phyloP scores from a whole-genome alignment of 2,888 invertebrate species.

The Brachynemurus nebulosus region DNA sequence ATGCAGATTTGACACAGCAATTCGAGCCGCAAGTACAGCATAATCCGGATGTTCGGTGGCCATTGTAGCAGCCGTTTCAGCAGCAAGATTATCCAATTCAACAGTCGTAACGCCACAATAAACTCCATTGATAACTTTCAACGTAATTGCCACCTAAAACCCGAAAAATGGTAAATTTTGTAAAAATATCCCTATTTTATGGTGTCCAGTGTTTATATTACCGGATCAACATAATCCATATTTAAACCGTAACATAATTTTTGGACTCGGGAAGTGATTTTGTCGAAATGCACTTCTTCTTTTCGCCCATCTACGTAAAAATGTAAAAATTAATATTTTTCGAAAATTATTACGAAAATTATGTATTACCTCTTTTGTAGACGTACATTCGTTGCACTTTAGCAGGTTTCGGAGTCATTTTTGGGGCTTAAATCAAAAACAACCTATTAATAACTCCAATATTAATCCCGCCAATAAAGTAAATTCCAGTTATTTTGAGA shows the following conservation, averaged over 20 bases:
- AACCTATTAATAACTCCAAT: too few relatives aligned
- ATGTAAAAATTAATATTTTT: neutral
- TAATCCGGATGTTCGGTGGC: constrained; percentile 97
- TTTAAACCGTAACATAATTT: constrained; percentile 93
- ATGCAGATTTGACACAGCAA: constrained; percentile 94
- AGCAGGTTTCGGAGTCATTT: neutral
- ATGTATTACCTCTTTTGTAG: constrained; percentile 31
- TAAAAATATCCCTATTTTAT: neutral
- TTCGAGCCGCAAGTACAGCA: constrained; percentile 74
- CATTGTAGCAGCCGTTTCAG: constrained; percentile 97
- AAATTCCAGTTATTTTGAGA: too few relatives aligned
- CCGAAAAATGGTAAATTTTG: constrained; percentile 6
- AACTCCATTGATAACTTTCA: constrained; percentile 87
- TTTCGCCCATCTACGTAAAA: constrained; percentile 60
- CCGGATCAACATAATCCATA: constrained; percentile 93
- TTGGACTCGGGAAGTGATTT: constrained; percentile 91
- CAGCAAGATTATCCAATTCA: constrained; percentile 93
- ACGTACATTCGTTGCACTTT: constrained; percentile 32
- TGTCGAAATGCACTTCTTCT: constrained; percentile 92
- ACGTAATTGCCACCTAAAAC: constrained; percentile 59
- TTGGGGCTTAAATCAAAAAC: neutral
- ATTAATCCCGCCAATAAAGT: too few relatives aligned
- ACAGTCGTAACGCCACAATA: constrained; percentile 95
- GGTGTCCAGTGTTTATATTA: constrained; percentile 33
- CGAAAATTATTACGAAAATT: neutral